Conservation (phyloP, 2,113 vertebrate genomes). For the Cathartes aura region DNA sequence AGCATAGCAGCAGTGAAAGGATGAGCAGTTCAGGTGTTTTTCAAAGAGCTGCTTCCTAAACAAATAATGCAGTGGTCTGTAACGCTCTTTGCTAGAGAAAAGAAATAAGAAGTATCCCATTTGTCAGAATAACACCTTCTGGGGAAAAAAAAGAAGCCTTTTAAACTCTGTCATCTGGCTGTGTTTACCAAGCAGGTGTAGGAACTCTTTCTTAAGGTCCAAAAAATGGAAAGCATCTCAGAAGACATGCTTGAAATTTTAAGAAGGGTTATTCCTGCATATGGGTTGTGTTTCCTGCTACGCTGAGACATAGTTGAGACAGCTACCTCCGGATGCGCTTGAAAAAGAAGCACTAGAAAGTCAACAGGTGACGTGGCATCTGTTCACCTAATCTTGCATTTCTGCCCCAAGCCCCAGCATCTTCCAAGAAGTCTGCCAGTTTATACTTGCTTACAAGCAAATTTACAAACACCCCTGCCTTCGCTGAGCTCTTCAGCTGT, state of each 20-base stretch:
- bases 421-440: neutral
- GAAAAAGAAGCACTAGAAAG: neutral
- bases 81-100: neutral
- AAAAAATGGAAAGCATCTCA: neutral
- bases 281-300: neutral
- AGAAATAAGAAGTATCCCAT: neutral
- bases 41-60: neutral
- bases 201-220: neutral
- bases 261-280: neutral
- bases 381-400: neutral
- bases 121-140: neutral
- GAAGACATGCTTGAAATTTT: neutral
- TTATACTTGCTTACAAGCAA: neutral
- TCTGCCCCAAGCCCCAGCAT: neutral
- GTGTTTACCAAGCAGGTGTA: neutral
- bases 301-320: fast-evolving
- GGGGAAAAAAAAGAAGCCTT: neutral
- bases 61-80: neutral
- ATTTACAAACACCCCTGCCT: neutral
- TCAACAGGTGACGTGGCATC: neutral
- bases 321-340: neutral
- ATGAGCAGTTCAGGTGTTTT: neutral
- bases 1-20: neutral
- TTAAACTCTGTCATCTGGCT: neutral
- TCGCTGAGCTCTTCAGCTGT: neutral